Evolutionary conservation across 1,140 invertebrate genomes (phyloP).

Genomic region (Drosophila hydei): DNA sequence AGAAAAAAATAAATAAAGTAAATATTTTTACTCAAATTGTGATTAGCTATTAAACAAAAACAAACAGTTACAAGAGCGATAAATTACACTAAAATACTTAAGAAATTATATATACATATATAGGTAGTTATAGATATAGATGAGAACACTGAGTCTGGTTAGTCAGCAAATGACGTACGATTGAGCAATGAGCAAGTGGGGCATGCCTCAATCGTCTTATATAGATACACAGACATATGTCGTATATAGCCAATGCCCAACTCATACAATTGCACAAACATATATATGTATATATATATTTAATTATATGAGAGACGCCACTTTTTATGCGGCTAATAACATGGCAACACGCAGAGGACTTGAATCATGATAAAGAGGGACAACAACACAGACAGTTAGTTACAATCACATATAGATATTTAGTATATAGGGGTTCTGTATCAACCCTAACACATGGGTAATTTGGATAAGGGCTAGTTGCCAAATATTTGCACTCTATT

Average conservation of each 20-base stretch:
- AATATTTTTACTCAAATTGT: not conserved
- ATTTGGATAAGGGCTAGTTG: conserved; percentile 41
- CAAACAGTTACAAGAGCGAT: conserved; percentile 1
- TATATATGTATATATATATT: conserved; percentile 15
- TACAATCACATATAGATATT: conserved; percentile 10
- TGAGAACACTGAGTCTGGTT: conserved; percentile 22
- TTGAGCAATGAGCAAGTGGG: conserved; percentile 14
- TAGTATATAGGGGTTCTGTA: conserved; percentile 1
- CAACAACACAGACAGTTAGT: conserved; percentile 45
- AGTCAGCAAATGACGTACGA: conserved; percentile 67
- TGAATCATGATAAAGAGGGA: conserved; percentile 60
- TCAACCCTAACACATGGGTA: conserved; percentile 26
- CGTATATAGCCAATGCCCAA: conserved; percentile 67
- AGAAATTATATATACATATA: conserved; percentile 7
- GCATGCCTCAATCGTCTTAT: conserved; percentile 22
- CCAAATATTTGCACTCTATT: conserved; percentile 62
- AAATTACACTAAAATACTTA: conserved; percentile 9
- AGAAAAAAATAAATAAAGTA: not conserved
- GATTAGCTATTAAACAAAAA: not conserved
- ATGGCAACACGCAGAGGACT: conserved; percentile 54
- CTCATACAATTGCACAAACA: conserved; percentile 27
- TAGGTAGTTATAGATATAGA: conserved; percentile 1
- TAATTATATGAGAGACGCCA: conserved; percentile 46
- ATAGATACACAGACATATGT: conserved; percentile 30
- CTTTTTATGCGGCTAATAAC: conserved; percentile 56